Percentiles rank a stretch among this genome's conserved stretches.
Evolutionary conservation across 2,113 vertebrate species (phyloP).

Genomic region (Tympanuchus pallidicinctus): DNA sequence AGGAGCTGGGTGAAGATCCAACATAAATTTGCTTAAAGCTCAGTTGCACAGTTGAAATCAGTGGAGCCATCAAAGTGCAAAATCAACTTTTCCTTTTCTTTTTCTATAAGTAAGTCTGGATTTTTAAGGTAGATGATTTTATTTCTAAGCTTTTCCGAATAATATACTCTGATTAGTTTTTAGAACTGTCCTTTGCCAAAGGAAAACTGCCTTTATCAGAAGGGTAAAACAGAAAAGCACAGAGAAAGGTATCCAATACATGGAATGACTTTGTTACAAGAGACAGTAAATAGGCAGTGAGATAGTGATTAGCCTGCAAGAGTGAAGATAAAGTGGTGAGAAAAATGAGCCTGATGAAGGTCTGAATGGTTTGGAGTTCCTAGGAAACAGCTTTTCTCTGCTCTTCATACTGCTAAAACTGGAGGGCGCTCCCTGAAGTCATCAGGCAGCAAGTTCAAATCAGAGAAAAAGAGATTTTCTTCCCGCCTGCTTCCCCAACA

Average conservation of each 20-base stretch:
- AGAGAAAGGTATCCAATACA: neutral
- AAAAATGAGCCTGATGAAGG: neutral
- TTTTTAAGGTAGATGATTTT: neutral
- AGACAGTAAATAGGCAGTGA: neutral
- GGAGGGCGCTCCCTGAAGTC: neutral
- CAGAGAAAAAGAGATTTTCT: neutral
- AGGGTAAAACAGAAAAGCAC: neutral
- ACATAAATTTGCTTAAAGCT: neutral
- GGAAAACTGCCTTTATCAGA: neutral
- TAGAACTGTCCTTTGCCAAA: neutral
- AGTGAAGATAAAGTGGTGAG: neutral
- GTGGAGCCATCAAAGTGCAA: neutral
- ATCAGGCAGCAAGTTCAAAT: neutral
- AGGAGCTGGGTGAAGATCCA: neutral
- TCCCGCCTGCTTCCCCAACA: neutral
- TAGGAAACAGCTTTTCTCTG: neutral
- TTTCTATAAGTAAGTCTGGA: neutral
- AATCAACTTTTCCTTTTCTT: neutral
- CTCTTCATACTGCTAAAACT: neutral
- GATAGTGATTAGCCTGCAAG: neutral
- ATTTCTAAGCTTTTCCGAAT: neutral
- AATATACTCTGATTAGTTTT: neutral
- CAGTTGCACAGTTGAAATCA: neutral
- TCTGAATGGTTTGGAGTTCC: neutral
- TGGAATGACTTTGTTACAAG: neutral